These are phyloP conservation scores for Chamaedrilus cognettii DNA, from an alignment of 2,888 invertebrate species.

Conservation along the genomic window DNA sequence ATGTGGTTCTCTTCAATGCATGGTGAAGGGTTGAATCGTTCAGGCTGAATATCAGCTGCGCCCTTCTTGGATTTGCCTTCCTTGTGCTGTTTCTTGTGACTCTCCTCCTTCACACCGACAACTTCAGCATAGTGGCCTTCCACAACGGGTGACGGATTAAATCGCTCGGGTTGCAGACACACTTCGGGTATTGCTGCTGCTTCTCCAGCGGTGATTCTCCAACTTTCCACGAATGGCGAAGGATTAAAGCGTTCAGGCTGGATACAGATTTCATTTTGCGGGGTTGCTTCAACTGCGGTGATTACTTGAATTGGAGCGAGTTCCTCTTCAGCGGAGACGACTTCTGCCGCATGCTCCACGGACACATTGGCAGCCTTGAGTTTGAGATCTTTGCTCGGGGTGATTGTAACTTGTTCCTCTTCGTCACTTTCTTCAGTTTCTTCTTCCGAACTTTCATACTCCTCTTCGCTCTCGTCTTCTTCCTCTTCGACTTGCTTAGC, in stretches of 20 bases:
- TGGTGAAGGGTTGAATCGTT: conserved; percentile 5
- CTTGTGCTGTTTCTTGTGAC: not conserved
- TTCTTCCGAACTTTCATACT: conserved; percentile 1
- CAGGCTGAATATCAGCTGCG: not conserved
- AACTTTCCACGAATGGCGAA: not conserved
- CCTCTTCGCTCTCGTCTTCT: conserved; percentile 13
- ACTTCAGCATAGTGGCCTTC: not conserved
- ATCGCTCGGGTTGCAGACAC: not conserved
- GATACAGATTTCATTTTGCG: no score
- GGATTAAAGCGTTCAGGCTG: conserved; percentile 1
- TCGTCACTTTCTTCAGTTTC: conserved; percentile 16
- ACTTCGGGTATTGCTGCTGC: not conserved
- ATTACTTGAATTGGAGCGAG: not conserved
- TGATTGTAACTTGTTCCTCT: conserved; percentile 2
- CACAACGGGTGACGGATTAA: not conserved
- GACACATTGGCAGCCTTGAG: not conserved
- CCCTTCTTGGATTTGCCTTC: not conserved
- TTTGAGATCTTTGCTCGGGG: not conserved
- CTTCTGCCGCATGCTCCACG: not conserved
- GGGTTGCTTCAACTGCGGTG: not conserved
- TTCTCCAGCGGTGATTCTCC: no score
- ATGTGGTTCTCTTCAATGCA: not conserved
- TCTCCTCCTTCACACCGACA: not conserved
- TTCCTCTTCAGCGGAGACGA: not conserved
- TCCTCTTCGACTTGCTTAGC: not conserved